Conservation (phyloP, 35 echinoderm and acorn worm genomes). For the Amphiura filiformis region DNA sequence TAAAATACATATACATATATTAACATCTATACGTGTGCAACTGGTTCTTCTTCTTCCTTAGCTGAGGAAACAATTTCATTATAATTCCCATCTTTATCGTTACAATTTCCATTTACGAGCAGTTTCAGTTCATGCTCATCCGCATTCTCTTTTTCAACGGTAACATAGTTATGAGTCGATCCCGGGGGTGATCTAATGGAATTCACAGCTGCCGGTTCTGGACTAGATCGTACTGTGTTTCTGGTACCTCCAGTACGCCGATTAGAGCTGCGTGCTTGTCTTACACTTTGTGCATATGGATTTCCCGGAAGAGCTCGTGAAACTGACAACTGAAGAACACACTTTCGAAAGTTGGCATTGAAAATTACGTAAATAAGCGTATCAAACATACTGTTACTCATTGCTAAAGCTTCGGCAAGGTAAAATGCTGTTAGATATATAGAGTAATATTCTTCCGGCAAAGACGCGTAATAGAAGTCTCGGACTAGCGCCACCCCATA, state of each 20-base stretch:
- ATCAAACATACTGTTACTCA: slow-evolving; percentile 83
- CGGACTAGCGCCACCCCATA: slow-evolving; percentile 63
- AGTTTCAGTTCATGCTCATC: neutral
- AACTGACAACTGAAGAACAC: slow-evolving; percentile 58
- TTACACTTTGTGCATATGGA: neutral
- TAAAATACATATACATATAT: no score
- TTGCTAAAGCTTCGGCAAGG: slow-evolving; percentile 71
- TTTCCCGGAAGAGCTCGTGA: neutral
- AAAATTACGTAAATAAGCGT: slow-evolving; percentile 81
- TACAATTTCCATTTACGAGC: neutral
- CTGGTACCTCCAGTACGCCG: neutral
- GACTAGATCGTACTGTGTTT: neutral
- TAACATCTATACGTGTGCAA: neutral
- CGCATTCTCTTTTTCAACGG: neutral
- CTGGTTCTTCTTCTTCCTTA: neutral
- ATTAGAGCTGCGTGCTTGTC: neutral
- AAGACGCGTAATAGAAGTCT: slow-evolving; percentile 62
- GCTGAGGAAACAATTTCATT: neutral
- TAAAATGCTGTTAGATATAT: slow-evolving; percentile 64
- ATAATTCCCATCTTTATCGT: neutral
- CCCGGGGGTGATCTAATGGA: neutral
- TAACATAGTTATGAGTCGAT: neutral
- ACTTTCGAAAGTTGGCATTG: slow-evolving; percentile 76
- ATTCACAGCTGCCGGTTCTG: neutral
- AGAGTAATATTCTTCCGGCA: slow-evolving; percentile 23